Base-by-base conservation (phyloP, 1,140 invertebrate genomes). In the Zaprionus ornatus region DNA sequence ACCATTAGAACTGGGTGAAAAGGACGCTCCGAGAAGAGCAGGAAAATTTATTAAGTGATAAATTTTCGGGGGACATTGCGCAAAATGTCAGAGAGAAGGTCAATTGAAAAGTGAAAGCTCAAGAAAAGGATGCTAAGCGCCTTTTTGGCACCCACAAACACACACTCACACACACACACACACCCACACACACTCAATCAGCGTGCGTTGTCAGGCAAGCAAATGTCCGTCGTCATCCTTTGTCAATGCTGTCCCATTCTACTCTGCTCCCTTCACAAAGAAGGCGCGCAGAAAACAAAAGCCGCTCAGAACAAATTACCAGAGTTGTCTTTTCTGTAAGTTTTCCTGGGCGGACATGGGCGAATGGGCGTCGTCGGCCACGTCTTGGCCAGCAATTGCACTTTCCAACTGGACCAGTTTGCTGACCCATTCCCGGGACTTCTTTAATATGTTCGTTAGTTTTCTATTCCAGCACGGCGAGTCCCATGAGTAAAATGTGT, bases 291-390 rank as follows among this genome's bases (percentile, higher is more conserved):
- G 73, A 88, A 88, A 84, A 88, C 84, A 88, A 88, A 88, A 88
- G 85, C 84, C 80, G 84, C 85, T 87, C 84, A 84, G 77, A 90
- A 88, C 85, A 88, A 88, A 88, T 88, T 88, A 90, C 81, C 74
- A 83, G 84, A 88, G 80, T 84, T 87, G 84, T 90, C 80, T 90
- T 84, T 84, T 88, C 80, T 70, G 60, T 74, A 79, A 82, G 74
- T 88, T 87, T 83, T 65, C 7, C 40, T 17, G 15, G n/a, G 40
- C 40, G 40, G 6, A 45, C 40, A 45, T 9, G 40, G 40, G 5
- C n/a, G n/a, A 45, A 23, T 50, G 45, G 45, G 9, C 45, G 45
- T 10, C 10, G 10, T 19, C 19, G n/a, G 2, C 40, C 40, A 45
- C 40, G 40, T 45, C 40, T 45, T 21, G 45, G 45, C 45, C 45